phyloP scores from a whole-genome alignment of 2,113 vertebrate genomes.

The Varanus komodoensis region DNA sequence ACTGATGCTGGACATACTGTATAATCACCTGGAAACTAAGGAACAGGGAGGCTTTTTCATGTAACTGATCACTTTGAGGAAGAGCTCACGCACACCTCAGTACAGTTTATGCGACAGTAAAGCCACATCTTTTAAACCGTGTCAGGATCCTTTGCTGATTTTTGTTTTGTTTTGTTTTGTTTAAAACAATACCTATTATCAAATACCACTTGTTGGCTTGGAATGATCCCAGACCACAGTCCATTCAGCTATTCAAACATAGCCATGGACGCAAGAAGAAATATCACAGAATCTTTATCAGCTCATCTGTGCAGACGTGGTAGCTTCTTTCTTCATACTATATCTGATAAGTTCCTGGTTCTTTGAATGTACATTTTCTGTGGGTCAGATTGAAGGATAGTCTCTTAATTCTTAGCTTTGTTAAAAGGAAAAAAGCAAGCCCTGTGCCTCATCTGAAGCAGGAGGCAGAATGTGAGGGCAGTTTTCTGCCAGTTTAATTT shows the following conservation, averaged over 20 bases:
- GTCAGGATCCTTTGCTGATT: not conserved
- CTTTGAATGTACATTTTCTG: no score
- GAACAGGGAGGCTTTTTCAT: not conserved
- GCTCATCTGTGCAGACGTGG: not conserved
- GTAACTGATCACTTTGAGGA: not conserved
- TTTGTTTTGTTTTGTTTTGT: not conserved
- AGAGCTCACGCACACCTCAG: not conserved
- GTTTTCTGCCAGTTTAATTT: no score
- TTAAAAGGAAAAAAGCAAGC: no score
- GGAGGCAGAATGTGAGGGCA: no score
- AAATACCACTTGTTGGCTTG: not conserved
- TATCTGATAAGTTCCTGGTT: no score
- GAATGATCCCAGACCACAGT: not conserved
- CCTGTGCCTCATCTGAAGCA: no score
- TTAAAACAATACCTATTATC: not conserved
- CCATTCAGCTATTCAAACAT: not conserved
- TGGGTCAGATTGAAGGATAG: no score
- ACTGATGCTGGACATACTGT: not conserved
- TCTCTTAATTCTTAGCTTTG: no score
- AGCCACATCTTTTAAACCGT: no score
- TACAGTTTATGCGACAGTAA: not conserved
- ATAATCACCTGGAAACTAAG: not conserved
- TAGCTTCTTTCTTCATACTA: no score
- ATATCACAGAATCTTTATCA: not conserved
- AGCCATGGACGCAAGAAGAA: not conserved